Conservation (phyloP, 1,140 invertebrate genomes). For the Triops cancriformis region DNA sequence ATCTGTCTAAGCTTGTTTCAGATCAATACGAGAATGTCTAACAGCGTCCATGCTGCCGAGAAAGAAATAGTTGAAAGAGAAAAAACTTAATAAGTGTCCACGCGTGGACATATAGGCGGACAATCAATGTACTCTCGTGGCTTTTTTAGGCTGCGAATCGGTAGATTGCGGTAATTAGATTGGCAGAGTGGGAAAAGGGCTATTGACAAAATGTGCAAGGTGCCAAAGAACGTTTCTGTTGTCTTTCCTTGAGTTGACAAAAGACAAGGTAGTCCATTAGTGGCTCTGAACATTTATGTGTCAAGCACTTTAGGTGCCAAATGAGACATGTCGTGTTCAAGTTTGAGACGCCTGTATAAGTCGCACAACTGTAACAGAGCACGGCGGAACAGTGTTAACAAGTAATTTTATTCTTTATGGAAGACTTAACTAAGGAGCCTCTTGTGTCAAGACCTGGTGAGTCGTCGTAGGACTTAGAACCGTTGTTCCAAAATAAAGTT, state of each 20-base stretch:
- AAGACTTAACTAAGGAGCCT: neutral
- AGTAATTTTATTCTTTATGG: neutral
- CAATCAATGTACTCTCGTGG: neutral
- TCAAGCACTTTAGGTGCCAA: neutral
- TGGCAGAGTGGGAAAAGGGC: neutral
- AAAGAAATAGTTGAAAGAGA: too few relatives aligned
- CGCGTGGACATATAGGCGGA: too few relatives aligned
- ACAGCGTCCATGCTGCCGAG: too few relatives aligned
- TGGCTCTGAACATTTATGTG: neutral
- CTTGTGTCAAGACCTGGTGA: neutral
- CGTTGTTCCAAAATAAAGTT: too few relatives aligned
- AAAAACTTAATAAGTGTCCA: too few relatives aligned
- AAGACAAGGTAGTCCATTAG: conserved; percentile 6
- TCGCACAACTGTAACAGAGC: neutral
- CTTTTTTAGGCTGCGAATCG: neutral
- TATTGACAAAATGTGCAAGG: neutral
- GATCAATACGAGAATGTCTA: too few relatives aligned
- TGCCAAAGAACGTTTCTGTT: neutral
- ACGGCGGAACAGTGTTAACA: neutral
- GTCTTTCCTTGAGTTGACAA: neutral
- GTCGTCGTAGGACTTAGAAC: too few relatives aligned
- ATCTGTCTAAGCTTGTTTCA: too few relatives aligned
- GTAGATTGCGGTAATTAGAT: neutral
- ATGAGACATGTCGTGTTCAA: neutral
- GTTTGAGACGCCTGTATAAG: neutral